A percentile compares a stretch with the other conserved stretches of the same genome.
Conservation (phyloP, 2,797 vertebrate species). For the Protonibea diacanthus region DNA sequence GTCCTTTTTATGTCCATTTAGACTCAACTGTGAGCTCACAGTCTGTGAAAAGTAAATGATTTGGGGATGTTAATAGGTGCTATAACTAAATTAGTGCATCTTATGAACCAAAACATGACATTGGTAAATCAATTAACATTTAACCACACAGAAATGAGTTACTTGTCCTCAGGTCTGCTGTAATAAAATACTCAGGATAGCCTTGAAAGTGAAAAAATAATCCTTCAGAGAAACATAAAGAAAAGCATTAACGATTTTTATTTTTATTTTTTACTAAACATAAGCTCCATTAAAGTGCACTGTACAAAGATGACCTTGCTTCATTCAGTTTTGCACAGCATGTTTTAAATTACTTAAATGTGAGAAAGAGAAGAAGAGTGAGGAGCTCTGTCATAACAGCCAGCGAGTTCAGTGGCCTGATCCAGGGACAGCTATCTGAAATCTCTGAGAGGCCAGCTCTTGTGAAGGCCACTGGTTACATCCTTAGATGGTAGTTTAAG, state of each 20-base stretch:
- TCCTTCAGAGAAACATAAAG: not conserved
- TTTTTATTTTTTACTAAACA: not conserved
- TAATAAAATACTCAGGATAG: not conserved
- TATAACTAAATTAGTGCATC: not conserved
- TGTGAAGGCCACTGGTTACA: constrained; percentile 24
- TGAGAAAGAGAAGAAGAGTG: not conserved
- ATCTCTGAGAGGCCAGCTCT: constrained; percentile 26
- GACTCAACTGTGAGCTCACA: not conserved
- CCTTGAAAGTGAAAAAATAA: not conserved
- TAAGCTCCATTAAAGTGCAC: not conserved
- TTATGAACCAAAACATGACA: not conserved
- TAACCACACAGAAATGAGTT: not conserved
- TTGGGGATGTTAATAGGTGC: not conserved
- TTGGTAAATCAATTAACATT: constrained; percentile 1
- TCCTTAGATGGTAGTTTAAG: constrained; percentile 49
- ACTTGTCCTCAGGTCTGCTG: constrained; percentile 1
- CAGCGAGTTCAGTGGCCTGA: constrained; percentile 14
- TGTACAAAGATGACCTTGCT: constrained; percentile 2
- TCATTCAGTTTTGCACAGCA: not conserved
- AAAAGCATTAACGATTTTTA: not conserved
- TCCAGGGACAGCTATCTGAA: constrained; percentile 36
- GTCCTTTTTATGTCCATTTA: not conserved
- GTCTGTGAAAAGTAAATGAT: not conserved
- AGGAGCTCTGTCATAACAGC: constrained; percentile 7
- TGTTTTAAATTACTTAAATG: constrained; percentile 12